Base-by-base conservation (phyloP, 2,888 invertebrate species). In the Drosophila testacea region DNA sequence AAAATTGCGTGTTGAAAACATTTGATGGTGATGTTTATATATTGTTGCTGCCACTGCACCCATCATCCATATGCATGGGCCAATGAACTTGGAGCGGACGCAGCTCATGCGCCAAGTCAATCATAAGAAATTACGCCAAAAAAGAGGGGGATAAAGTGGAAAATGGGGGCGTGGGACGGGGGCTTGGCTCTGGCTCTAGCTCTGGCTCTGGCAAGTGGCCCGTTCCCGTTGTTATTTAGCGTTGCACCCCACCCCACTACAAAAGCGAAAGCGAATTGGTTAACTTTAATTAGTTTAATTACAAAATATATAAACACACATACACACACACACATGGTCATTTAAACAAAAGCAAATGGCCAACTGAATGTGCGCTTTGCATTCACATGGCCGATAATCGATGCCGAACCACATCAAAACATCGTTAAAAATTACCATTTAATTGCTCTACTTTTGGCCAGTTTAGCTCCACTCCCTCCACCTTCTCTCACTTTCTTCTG, bases 211-310 rank as follows among this genome's bases (percentile, higher is more conserved):
- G 55, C 76, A 72, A 56, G 28, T 73, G 73, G 73, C 60, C 62
- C 62, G 64, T 47, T 62, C 51, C 65, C 46, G 38, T 42, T 59
- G 34, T 30, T 27, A 48, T 47, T 47, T 46, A 48, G 22, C 34
- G 46, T 27, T 44, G 30, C 41, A 27, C 51, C 50, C 32, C 44
- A 27, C 51, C 46, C 32, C 44, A 38, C 30, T 28, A 22, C 3
- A 44, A 74, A 82, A 88, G 88, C 88, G 89, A 85, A 85, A 85
- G 88, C 73, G 81, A 80, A 85, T 79, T 77, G 62, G 69, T 70
- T 62, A 68, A 66, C 74, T 84, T 87, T 89, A 85, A 85, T 85
- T 88, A 85, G 73, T 75, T 80, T 83, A 87, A 89, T 89, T 82
- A 74, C 66, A 44, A 73, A 57, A 66, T 44, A n/a, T 9, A 38